Evolutionary conservation across 2,888 invertebrate genomes (phyloP), one percentile per base, ranked within the genome.

Genomic region (Luperina testacea): DNA sequence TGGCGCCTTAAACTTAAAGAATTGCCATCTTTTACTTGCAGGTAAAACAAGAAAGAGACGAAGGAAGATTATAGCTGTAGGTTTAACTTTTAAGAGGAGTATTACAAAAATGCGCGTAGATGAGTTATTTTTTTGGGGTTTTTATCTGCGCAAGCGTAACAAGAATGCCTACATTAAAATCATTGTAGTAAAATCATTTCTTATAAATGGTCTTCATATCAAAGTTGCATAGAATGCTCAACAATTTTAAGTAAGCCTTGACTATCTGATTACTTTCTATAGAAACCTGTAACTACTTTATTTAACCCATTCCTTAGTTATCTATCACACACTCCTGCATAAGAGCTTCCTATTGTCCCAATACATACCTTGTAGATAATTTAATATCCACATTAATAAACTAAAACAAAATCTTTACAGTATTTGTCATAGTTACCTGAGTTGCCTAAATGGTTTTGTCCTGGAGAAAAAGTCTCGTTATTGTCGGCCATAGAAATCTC

Each of bases 401-500:
- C 7, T 3, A 17, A 74, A 38, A 51, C 13, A 24, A 20, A 32
- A 45, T 5, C 0, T 20, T 48, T n/a, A 32, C 9, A 67, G 27
- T 27, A 24, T 59, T 42, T 11, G 42, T 65, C 53, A 74, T 78
- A 86, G 84, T 83, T 86, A 95, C 95, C 95, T 82, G 94, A 94
- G 84, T 94, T 95, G 87, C 93, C 93, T 88, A 92, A 91, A 87
- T 96, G 95, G 86, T 97, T 96, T 91, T 97, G 96, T 45, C 97
- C 96, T 0, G 97, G 97, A 72, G 97, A 97, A 90, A 97, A 97
- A 3, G 97, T 97, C 90, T 98, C 98, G 88, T 98, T 98, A 83
- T 98, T 98, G 92, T 98, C 98, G 32, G 98, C 98, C 97, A 98
- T 98, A 64, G 98, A 98, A 93, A 99, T 99, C 96, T 99, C 99